Evolutionary conservation across 2,888 invertebrate genomes (phyloP), one percentile per base, ranked within the genome.

Genomic region (Hypomecis atomaria): DNA sequence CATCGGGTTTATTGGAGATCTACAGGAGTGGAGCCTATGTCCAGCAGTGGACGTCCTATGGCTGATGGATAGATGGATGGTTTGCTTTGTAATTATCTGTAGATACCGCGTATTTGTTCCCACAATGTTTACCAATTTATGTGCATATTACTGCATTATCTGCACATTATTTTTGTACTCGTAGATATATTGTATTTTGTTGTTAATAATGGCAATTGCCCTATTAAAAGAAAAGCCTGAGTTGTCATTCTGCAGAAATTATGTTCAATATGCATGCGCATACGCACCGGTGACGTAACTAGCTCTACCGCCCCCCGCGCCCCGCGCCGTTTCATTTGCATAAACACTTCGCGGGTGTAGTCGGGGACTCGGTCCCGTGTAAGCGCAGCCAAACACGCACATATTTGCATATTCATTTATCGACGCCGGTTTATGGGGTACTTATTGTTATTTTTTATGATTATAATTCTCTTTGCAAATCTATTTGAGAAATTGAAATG

Each of bases 321-420:
- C 67, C 68, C 61, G 60, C 58, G 44, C 61, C 56, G 66, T 23
- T 10, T 23, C 65, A 70, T 71, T 65, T 58, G 33, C 72, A 71
- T 70, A 69, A 65, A 67, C 69, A 70, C 65, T 59, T 59, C 60
- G 52, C 55, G 42, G 54, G 50, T 44, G 37, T 43, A 33, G 36
- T 8, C 40, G 54, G 33, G 5, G 13, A 55, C 11, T 50, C 44
- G 23, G 23, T 3, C 59, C 47, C 52, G 42, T 33, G 45, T 33
- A 10, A 56, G 52, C 40, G 56, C 59, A 13, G 42, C 55, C 8
- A 50, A 48, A 53, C 62, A 37, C 34, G 53, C 53, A 54, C 62
- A 62, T 34, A 49, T 58, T 43, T 50, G 11, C 58, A 50, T 58
- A 13, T 42, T 58, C 7, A 50, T 58, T 58, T 58, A 50, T 50